Percentiles rank a stretch among this genome's conserved stretches.
Evolutionary conservation across 2,113 vertebrate genomes (phyloP).

Genomic region (Amphilophus citrinellus): DNA sequence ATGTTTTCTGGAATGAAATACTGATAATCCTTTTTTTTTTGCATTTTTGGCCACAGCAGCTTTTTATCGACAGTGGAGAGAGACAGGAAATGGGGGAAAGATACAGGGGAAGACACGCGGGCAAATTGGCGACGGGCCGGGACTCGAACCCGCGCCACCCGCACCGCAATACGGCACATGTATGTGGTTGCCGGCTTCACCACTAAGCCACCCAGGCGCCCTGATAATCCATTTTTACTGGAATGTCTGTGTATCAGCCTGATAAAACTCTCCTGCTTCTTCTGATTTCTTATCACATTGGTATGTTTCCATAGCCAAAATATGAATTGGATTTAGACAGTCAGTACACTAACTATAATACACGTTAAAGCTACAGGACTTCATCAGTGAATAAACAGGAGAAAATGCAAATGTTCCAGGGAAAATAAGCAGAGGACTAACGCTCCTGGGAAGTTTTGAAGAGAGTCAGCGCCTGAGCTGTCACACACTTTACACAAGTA

Average conservation of each 20-base stretch:
- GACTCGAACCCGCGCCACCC: no score
- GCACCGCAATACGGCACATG: no score
- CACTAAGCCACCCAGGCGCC: no score
- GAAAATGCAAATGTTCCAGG: not conserved
- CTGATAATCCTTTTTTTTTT: not conserved
- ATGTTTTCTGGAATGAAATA: not conserved
- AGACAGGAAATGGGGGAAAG: no score
- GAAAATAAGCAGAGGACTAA: not conserved
- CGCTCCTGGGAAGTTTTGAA: not conserved
- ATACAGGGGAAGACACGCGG: no score
- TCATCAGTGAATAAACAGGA: constrained; percentile 14
- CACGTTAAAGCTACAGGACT: not conserved
- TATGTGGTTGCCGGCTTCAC: no score
- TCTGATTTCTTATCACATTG: not conserved
- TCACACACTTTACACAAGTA: constrained; percentile 2
- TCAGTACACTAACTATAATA: fast-evolving
- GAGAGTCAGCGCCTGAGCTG: not conserved
- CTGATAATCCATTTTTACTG: not conserved
- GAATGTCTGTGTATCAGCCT: not conserved
- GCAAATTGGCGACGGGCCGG: no score
- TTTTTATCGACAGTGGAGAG: no score
- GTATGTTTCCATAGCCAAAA: not conserved
- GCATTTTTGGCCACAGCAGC: no score
- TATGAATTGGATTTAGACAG: not conserved
- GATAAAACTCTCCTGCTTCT: not conserved